These are phyloP conservation scores for Butorides virescens DNA, from an alignment of 2,113 vertebrate species.

Conservation along the genomic window DNA sequence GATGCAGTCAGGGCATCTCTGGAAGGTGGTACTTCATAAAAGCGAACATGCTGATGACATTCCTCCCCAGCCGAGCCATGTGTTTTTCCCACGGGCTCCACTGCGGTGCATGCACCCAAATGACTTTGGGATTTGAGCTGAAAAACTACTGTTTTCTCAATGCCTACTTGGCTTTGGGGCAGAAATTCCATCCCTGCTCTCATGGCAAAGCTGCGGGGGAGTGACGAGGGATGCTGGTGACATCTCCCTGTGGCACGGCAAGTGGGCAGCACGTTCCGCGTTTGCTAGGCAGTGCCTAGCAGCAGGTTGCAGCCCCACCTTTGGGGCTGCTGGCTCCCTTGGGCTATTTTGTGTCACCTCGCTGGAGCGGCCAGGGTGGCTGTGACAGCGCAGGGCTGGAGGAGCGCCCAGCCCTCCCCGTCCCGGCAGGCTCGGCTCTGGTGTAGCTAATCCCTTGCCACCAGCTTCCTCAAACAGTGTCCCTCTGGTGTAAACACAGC, in stretches of 20 bases:
- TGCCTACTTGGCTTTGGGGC: background rate
- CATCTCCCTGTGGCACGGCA: background rate
- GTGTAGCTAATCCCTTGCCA: background rate
- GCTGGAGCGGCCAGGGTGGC: background rate
- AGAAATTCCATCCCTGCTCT: conserved; percentile 5
- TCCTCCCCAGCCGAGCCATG: background rate
- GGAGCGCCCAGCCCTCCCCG: background rate
- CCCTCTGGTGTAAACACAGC: conserved; percentile 32
- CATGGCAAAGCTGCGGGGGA: background rate
- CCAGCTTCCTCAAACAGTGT: background rate
- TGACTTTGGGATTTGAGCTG: background rate
- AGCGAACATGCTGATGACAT: background rate
- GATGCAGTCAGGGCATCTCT: background rate
- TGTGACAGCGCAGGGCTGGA: background rate
- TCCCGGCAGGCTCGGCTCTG: background rate
- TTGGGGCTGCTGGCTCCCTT: background rate
- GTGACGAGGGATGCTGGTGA: background rate
- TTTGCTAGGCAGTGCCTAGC: background rate
- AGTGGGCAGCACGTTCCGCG: background rate
- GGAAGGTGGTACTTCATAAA: background rate
- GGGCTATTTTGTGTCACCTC: background rate
- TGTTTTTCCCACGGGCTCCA: background rate
- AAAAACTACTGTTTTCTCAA: background rate
- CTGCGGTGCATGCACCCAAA: background rate
- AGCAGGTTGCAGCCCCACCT: background rate